Evolutionary conservation across 2,888 invertebrate genomes (phyloP), one percentile per base, ranked within the genome.

Genomic region (Lamellibrachia satsuma): DNA sequence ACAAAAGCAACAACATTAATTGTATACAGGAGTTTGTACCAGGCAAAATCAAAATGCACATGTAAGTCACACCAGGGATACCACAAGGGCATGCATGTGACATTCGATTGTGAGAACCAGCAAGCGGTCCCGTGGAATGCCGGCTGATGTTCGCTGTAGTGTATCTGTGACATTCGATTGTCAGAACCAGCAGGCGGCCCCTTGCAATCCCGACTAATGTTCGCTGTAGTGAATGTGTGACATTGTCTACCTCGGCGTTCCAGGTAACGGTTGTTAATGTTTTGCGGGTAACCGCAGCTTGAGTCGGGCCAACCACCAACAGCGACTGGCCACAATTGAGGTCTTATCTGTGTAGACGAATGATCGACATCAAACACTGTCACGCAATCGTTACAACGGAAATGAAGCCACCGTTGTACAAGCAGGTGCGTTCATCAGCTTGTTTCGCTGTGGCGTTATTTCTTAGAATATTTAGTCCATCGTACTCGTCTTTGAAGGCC

Each of bases 261-360:
- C 75, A 15, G n/a, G n/a, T 75, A 75, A 22, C 75, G 75, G 22
- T 75, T 75, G 75, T 75, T 75, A n/a, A 75, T 75, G 75, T 75
- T 75, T 75, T 75, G 75, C 22, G 75, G 75, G 75, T 75, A 75
- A 75, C 75, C 75, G 75, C 75, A 75, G 75, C 75, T n/a, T 11
- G 75, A 3, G 11, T 75, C 75, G 75, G 75, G 75, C n/a, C n/a
- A 75, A 75, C 75, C 75, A 22, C 75, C 75, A 22, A 22, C 75
- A 6, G 75, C 4, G 75, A 75, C 22, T 75, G 75, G 75, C 75
- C 75, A 22, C 75, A 11, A 75, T 15, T 15, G 22, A 75, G 6
- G 4, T 15, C 75, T 75, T 75, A 75, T 75, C 75, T 75, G 22
- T 2, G 15, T 3, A 75, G 75, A 75, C 15, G 15, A 22, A 15